Percentiles rank a stretch among this genome's conserved stretches.
phyloP scores from a whole-genome alignment of 2,113 vertebrate genomes.

The Carollia perspicillata region DNA sequence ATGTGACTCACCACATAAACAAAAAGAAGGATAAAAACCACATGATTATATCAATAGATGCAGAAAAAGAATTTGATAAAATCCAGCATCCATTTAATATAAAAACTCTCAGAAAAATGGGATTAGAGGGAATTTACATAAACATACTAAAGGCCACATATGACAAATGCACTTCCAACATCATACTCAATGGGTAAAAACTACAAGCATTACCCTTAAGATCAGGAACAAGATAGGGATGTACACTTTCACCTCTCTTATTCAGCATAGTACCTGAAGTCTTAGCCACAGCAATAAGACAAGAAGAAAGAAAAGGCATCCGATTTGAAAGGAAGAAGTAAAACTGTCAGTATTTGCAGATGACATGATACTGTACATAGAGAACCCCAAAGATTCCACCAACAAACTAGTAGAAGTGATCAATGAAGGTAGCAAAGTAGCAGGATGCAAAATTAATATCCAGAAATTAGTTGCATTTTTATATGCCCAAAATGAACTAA shows the following conservation, averaged over 20 bases:
- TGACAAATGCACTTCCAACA: background rate
- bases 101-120: background rate
- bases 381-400: background rate
- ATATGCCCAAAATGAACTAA: background rate
- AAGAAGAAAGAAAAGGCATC: background rate
- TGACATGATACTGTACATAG: background rate
- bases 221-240: background rate
- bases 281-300: background rate
- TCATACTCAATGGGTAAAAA: background rate
- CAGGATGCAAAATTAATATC: background rate
- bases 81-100: background rate
- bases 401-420: background rate
- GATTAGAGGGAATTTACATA: background rate
- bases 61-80: background rate
- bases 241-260: background rate
- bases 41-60: background rate
- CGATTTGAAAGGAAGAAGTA: background rate
- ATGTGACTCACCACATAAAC: background rate
- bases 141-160: background rate
- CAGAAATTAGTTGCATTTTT: background rate
- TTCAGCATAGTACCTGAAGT: no score
- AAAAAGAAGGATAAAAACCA: background rate
- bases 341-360: background rate
- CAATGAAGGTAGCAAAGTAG: background rate
- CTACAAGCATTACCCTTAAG: background rate